Base-by-base conservation (phyloP, 2,113 vertebrate species). In the Centropus bengalensis region DNA sequence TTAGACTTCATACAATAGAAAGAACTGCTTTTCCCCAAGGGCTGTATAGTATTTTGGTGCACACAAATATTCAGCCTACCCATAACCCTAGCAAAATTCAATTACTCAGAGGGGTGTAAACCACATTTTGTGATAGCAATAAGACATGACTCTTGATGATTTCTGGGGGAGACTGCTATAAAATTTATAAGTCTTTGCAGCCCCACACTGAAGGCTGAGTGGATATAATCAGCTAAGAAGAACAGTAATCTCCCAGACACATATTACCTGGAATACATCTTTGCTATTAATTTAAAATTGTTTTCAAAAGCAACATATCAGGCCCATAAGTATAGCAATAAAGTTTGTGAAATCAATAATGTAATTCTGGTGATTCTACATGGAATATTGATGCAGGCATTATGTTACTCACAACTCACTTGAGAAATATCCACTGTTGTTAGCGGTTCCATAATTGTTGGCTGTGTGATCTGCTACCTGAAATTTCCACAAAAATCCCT, bases 31-130 rank as follows among this genome's bases (percentile, higher is more conserved):
- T 90, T 88, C 68, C 59, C 47, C 62, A 73, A 47, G 71, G 69
- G 38, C 60, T 28, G 9, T 32, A 26, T 10, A 55, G 86, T 77
- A 51, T 86, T 90, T 86, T 91, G 23, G 28, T 54, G 71, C 51
- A 69, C 69, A 90, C 71, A 80, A 85, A 93, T 91, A 86, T 27
- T 51, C 64, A 90, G 33, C 59, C 74, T 96, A 58, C 76, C 70
- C 55, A 85, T 91, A 96, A 93, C 45, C 66, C 55, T 75, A 51
- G 89, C 59, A 93, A 93, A 96, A 96, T 94, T 94, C 84, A 94
- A 91, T 96, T 97, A 91, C 88, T 88, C 89, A 90, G 91, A 91
- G 79, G 93, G 88, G 82, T 93, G 64, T 94, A 96, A 96, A 93
- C 85, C 33, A 86, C 73, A 62, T 93, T 96, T 96, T 94, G 96